Base-by-base conservation (phyloP, 2,113 vertebrate species). In the Gobius niger region DNA sequence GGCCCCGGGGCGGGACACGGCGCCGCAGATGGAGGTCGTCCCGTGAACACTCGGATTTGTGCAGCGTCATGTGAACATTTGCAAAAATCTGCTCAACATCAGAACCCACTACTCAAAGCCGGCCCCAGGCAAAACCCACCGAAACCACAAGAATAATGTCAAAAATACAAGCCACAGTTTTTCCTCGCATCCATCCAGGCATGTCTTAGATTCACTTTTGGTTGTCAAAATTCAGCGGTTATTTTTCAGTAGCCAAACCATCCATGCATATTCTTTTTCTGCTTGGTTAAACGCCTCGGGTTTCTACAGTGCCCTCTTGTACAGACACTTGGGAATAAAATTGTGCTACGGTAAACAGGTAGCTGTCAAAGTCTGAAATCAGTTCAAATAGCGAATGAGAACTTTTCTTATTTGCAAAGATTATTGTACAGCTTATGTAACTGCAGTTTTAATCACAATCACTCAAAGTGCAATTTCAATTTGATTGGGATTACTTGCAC, bases 11-110 rank as follows among this genome's bases (percentile, higher is more conserved):
- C 41, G 67, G 61, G 47, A 53, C 52, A 44, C 13, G 19, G 67
- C 44, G 34, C 46, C 64, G 65, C 49, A 9, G 5, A 53, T 44
- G 54, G 54, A 68, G 61, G 64, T 44, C 9, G 40, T 69, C 40
- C 14, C 41, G 15, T 44, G 62, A 57, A 57, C 47, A 10, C 18
- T 64, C 59, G 41, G 44, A 66, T 68, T 76, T 68, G 67, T 46
- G 44, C 46, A 40, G 9, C 41, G 59, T 71, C 47, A 57, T 77
- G 16, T 70, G n/a, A 73, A 57, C 44, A 65, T 66, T 18, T 8
- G 50, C 16, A 18, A 61, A 34, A 54, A 50, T 68, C 62, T 66
- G 63, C 49, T 70, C 7, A 0, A 34, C 24, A 44, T 76, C 69
- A 68, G 40, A 44, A 44, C 42, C 9, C 14, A 9, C 7, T 7